phyloP scores from a whole-genome alignment of 2,113 vertebrate genomes.

The Melanostigma gelatinosum region DNA sequence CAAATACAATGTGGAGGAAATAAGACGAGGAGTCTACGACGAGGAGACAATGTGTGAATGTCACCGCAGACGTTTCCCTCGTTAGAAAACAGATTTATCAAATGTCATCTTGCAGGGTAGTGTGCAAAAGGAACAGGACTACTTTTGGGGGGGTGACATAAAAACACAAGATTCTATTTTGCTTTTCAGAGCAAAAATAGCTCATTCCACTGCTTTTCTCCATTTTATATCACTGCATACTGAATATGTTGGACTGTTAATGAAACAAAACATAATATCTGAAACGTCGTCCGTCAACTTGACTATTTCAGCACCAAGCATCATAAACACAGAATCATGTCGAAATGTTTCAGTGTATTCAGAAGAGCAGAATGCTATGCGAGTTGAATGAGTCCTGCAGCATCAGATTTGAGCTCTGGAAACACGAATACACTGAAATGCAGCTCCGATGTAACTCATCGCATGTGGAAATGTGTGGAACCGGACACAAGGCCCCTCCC shows the following conservation, averaged over 20 bases:
- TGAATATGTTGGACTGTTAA: neutral
- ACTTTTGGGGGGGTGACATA: neutral
- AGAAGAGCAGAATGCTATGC: neutral
- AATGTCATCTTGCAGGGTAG: neutral
- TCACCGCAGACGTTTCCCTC: slow-evolving; percentile 24
- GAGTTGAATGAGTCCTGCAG: neutral
- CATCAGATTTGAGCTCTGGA: neutral
- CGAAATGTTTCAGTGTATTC: neutral
- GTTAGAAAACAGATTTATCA: neutral
- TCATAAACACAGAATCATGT: neutral
- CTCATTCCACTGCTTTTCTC: neutral
- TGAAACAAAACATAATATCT: neutral
- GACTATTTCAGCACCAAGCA: no score
- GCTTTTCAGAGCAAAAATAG: neutral
- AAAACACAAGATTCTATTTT: neutral
- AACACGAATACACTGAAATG: neutral
- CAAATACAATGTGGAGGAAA: slow-evolving; percentile 1
- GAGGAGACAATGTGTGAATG: slow-evolving; percentile 43
- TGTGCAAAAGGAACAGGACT: neutral
- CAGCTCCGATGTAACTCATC: neutral
- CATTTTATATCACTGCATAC: neutral
- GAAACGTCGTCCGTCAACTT: neutral
- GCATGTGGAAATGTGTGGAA: neutral
- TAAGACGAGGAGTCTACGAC: slow-evolving; percentile 7
- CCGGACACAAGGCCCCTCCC: neutral